Evolutionary conservation across 2,888 invertebrate species (phyloP).

Genomic region (Drosophila tanythrix): DNA sequence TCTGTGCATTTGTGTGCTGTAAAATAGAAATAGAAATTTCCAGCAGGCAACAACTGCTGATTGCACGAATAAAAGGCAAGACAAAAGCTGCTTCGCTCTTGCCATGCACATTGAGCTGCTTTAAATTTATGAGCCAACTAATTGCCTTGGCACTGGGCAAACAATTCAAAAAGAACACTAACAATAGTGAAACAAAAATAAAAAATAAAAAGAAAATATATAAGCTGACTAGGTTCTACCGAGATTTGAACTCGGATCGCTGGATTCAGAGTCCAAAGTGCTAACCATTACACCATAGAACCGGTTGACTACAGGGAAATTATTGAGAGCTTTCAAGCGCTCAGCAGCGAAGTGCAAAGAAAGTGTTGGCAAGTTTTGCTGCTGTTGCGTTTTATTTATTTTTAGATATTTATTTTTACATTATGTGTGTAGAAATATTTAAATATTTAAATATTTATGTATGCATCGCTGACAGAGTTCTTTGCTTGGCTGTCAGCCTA

Average conservation of each 20-base stretch:
- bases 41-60: slow-evolving; percentile 35
- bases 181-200: slow-evolving; percentile 1
- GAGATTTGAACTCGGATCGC: slow-evolving; percentile 85
- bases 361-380: slow-evolving; percentile 1
- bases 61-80: slow-evolving; percentile 26
- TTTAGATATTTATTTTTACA: slow-evolving; percentile 2
- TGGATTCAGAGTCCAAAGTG: slow-evolving; percentile 85
- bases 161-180: neutral
- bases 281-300: slow-evolving; percentile 85
- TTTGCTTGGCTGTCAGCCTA: slow-evolving; percentile 2
- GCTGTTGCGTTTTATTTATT: slow-evolving; percentile 4
- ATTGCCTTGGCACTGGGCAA: slow-evolving; percentile 18
- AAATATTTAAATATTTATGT: too few species aligned
- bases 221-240: slow-evolving; percentile 82
- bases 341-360: neutral
- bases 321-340: slow-evolving; percentile 11
- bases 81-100: slow-evolving; percentile 1
- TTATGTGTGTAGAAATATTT: neutral
- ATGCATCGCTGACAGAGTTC: neutral
- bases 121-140: slow-evolving; percentile 31
- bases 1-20: slow-evolving; percentile 24
- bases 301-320: slow-evolving; percentile 36
- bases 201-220: neutral
- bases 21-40: slow-evolving; percentile 48
- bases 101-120: slow-evolving; percentile 2